Percentiles rank a stretch among this genome's conserved stretches.
Evolutionary conservation across 1,140 invertebrate genomes (phyloP).

Genomic region (Mylabris phalerata): DNA sequence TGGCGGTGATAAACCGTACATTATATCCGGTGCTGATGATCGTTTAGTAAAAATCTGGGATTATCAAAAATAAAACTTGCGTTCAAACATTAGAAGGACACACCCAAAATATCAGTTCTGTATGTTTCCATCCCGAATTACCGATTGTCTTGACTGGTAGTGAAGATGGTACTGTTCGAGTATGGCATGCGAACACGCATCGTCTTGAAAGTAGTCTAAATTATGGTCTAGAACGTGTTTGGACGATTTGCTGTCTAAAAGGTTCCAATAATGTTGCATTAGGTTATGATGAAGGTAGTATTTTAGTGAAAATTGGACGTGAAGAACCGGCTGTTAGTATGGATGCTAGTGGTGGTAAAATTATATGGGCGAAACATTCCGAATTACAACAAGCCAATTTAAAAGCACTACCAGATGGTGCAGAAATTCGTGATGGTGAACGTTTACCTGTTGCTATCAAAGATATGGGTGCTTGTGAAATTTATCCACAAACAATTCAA

Average conservation of each 20-base stretch:
- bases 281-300: slow-evolving; percentile 94
- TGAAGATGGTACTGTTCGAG: slow-evolving; percentile 91
- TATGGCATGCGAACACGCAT: slow-evolving; percentile 99
- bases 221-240: slow-evolving; percentile 96
- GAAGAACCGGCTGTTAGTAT: slow-evolving; percentile 99
- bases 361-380: slow-evolving; percentile 96
- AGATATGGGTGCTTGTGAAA: slow-evolving; percentile 99
- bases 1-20: slow-evolving; percentile 96
- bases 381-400: slow-evolving; percentile 98
- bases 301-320: slow-evolving; percentile 93
- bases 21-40: slow-evolving; percentile 98
- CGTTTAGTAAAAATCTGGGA: slow-evolving; percentile 98
- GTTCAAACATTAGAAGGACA: slow-evolving; percentile 97
- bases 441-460: slow-evolving; percentile 88
- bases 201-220: slow-evolving; percentile 93
- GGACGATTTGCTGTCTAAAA: slow-evolving; percentile 92
- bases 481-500: slow-evolving; percentile 97
- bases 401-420: slow-evolving; percentile 71
- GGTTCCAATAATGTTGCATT: slow-evolving; percentile 96
- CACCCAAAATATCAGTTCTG: slow-evolving; percentile 89
- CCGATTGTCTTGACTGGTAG: slow-evolving; percentile 96
- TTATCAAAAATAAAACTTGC: slow-evolving; percentile 99
- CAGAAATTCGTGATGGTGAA: slow-evolving; percentile 85
- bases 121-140: slow-evolving; percentile 94
- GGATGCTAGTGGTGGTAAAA: slow-evolving; percentile 96